Evolutionary conservation across 2,113 vertebrate genomes (phyloP), one percentile per base, ranked within the genome.

Genomic region (Cynocephalus volans): DNA sequence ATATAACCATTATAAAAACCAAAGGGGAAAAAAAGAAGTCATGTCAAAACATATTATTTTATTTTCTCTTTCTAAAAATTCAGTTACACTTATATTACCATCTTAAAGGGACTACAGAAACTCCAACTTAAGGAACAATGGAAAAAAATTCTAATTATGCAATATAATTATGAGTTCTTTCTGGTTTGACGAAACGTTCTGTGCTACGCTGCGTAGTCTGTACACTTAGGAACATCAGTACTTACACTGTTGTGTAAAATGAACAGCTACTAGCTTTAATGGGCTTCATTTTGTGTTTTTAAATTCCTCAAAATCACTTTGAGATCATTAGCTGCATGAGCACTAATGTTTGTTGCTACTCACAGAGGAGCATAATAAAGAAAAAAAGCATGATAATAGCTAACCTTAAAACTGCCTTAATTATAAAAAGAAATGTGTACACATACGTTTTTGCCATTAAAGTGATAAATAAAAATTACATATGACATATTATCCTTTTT

Each of bases 251-350:
- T 95, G 90, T 86, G 69, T 96, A 95, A 97, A 97, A 97, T 92
- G 60, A 97, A 95, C 62, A 96, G 76, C 84, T 90, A 94, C 69
- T 24, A 94, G 41, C 12, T 96, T 67, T 97, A 97, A 97, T 84
- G 45, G 60, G 88, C 33, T 94, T 93, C 54, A 87, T 88, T 97
- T 83, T 62, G 62, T 65, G 64, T 84, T 97, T 96, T 94, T 96
- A 95, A 95, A 95, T 93, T 90, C 58, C 75, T 92, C 72, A 88
- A 77, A 97, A 93, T 90, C 64, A 93, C 79, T 92, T 79, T 70
- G 48, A 91, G 72, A 96, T 98, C 72, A 79, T 98, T 96, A 97
- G 33, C 65, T 90, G 45, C 13, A 60, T 91, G 86, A 95, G 76
- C 45, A 90, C 70, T 93, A 91, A 95, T 83, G 70, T 41, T 45